A percentile compares a stretch with the other conserved stretches of the same genome.
Evolutionary conservation across 1,140 invertebrate species (phyloP).

Genomic region (Tetramorium alpestre): DNA sequence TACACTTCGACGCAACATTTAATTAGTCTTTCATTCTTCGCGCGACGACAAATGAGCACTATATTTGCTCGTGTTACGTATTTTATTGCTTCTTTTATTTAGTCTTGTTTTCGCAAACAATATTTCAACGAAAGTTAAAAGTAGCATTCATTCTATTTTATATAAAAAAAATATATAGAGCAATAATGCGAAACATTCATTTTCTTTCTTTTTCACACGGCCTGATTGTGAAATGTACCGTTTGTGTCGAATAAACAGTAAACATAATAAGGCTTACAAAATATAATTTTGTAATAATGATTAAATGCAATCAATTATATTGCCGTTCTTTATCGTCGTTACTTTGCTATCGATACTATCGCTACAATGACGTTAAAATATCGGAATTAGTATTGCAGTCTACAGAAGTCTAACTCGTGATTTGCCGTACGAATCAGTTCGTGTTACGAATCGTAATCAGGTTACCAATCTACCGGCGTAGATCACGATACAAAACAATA

Average conservation of each 20-base stretch:
- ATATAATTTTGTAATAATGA: background rate
- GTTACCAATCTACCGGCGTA: background rate
- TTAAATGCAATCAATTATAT: background rate
- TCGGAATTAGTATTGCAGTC: background rate
- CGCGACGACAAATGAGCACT: background rate
- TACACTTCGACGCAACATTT: background rate
- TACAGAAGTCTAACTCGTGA: slow-evolving; percentile 2
- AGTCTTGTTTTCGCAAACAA: background rate
- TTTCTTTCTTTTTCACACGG: background rate
- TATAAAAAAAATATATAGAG: background rate
- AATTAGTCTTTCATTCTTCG: slow-evolving; percentile 11
- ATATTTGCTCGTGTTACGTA: background rate
- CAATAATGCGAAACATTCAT: no score
- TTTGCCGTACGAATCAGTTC: slow-evolving; percentile 11
- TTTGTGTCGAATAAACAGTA: background rate
- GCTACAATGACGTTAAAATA: background rate
- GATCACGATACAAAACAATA: background rate
- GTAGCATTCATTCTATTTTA: background rate
- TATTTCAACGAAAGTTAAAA: background rate
- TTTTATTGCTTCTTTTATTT: background rate
- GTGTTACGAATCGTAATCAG: background rate
- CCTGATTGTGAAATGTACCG: background rate
- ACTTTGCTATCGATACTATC: background rate
- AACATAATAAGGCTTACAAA: background rate
- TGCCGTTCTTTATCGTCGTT: background rate